These are phyloP conservation scores for Mirounga angustirostris DNA, from an alignment of 2,113 vertebrate genomes.

Conservation along the genomic window DNA sequence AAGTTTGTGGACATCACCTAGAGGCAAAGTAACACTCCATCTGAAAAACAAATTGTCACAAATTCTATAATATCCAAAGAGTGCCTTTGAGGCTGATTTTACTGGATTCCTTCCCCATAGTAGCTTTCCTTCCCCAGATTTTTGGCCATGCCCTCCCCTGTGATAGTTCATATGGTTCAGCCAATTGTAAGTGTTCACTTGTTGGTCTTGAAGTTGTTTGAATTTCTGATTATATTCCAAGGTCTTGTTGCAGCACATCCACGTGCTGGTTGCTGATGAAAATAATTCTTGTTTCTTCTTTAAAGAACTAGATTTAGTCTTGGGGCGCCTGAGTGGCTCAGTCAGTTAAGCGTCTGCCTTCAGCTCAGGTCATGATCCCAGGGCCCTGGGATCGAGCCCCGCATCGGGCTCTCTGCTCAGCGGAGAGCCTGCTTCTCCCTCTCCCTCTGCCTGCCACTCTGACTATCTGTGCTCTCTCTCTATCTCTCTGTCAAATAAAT, in stretches of 20 bases:
- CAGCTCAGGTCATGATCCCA: too few species aligned
- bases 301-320: neutral
- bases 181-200: neutral
- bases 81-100: neutral
- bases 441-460: too few species aligned
- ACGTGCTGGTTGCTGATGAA: neutral
- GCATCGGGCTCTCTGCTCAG: too few species aligned
- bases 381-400: too few species aligned
- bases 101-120: neutral
- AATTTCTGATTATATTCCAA: neutral
- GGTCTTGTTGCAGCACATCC: neutral
- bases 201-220: neutral
- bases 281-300: neutral
- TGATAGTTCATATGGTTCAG: neutral
- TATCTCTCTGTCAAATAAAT: too few species aligned
- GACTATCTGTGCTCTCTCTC: too few species aligned
- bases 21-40: neutral
- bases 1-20: neutral
- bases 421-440: too few species aligned
- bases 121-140: neutral
- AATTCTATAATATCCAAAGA: conserved; percentile 7
- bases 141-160: neutral
- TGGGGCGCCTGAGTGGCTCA: too few species aligned
- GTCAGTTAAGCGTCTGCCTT: too few species aligned
- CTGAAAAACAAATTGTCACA: neutral